These are phyloP conservation scores for Lepidotrigona ventralis DNA, from an alignment of 1,140 invertebrate species.

Conservation along the genomic window DNA sequence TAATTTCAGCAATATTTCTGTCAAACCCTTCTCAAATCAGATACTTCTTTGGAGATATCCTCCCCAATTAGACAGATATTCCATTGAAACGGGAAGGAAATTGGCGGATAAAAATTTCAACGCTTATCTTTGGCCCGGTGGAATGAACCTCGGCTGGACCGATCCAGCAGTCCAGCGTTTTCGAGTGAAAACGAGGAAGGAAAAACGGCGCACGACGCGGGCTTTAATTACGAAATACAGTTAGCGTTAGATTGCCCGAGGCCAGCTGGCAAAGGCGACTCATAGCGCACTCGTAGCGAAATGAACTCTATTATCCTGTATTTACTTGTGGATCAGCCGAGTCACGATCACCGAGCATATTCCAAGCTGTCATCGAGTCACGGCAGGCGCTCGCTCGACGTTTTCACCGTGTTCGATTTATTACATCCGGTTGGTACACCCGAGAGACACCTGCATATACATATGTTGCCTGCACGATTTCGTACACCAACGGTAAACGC, in stretches of 20 bases:
- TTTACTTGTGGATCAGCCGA: slow-evolving; percentile 47
- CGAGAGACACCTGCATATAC: slow-evolving; percentile 60
- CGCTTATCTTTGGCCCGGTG: too few relatives aligned
- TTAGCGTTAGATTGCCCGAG: background rate
- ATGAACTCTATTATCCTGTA: slow-evolving; percentile 50
- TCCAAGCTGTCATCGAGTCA: slow-evolving; percentile 64
- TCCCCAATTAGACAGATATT: too few relatives aligned
- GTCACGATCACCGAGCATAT: slow-evolving; percentile 50
- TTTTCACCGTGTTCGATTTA: slow-evolving; percentile 68
- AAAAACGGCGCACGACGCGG: background rate
- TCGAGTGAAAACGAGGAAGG: background rate
- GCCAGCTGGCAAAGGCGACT: slow-evolving; percentile 16
- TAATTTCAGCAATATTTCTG: background rate
- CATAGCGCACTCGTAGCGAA: slow-evolving; percentile 26
- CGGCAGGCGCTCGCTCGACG: slow-evolving; percentile 57
- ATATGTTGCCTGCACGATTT: slow-evolving; percentile 45
- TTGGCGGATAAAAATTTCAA: too few relatives aligned
- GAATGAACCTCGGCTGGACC: too few relatives aligned
- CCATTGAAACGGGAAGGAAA: too few relatives aligned
- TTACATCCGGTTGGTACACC: slow-evolving; percentile 62
- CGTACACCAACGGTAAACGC: slow-evolving; percentile 17
- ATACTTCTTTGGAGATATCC: background rate
- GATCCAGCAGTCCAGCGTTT: background rate
- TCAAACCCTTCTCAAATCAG: background rate
- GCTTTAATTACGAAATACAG: slow-evolving; percentile 37